Evolutionary conservation across 2,888 invertebrate species (phyloP).

Genomic region (Leistus spinibarbis): DNA sequence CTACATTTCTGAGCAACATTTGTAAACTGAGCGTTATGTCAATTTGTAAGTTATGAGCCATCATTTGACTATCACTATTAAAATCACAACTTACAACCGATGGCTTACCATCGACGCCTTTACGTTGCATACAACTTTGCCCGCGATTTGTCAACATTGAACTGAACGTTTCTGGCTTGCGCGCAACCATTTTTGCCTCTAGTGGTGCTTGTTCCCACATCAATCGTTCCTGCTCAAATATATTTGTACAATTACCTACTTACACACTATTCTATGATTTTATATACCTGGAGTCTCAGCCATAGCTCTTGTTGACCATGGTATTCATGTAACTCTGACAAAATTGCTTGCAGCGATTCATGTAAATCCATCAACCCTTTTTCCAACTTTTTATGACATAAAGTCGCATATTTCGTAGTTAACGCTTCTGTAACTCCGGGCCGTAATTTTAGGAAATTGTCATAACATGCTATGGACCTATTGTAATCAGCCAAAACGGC

Average conservation of each 20-base stretch:
- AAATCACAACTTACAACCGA: constrained; percentile 51
- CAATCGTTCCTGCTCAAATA: constrained; percentile 56
- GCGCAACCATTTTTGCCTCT: constrained; percentile 53
- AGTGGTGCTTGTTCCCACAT: constrained; percentile 61
- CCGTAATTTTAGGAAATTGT: constrained; percentile 69
- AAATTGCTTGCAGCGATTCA: constrained; percentile 65
- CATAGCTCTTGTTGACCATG: constrained; percentile 67
- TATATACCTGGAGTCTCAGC: constrained; percentile 59
- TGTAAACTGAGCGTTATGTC: constrained; percentile 59
- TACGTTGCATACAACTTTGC: constrained; percentile 56
- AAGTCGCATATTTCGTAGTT: constrained; percentile 67
- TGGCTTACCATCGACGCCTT: constrained; percentile 52
- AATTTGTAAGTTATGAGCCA: constrained; percentile 55
- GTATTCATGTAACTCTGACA: constrained; percentile 67
- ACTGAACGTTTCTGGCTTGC: constrained; percentile 51
- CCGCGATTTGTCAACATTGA: constrained; percentile 50
- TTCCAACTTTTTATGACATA: constrained; percentile 71
- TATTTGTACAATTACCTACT: neutral
- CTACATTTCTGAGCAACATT: constrained; percentile 58
- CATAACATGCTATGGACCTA: constrained; percentile 69
- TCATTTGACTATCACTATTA: constrained; percentile 52
- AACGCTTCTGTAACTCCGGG: constrained; percentile 67
- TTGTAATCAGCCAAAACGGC: constrained; percentile 74
- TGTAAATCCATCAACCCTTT: constrained; percentile 67
- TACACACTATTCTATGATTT: neutral